Evolutionary conservation across 1,140 invertebrate genomes (phyloP).

Genomic region (Steinernema feltiae): DNA sequence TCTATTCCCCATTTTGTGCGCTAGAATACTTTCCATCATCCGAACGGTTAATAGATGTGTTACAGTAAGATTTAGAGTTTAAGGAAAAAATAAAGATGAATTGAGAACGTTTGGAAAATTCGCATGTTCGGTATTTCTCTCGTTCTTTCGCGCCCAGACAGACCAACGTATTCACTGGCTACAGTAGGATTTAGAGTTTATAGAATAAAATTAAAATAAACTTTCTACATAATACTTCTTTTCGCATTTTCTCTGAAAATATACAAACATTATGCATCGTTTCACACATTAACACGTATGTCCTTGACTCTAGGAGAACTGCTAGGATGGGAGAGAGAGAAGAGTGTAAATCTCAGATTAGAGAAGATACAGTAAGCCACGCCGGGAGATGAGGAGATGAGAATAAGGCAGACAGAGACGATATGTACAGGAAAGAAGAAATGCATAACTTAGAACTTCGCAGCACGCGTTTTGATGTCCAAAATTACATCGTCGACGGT

Average conservation of each 20-base stretch:
- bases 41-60: neutral
- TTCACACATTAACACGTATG: neutral
- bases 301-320: too few relatives aligned
- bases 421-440: slow-evolving; percentile 12
- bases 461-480: slow-evolving; percentile 31
- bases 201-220: too few relatives aligned
- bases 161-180: too few relatives aligned
- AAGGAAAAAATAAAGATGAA: neutral
- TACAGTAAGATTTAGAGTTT: neutral
- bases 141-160: too few relatives aligned
- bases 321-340: too few relatives aligned
- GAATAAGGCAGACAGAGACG: neutral
- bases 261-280: slow-evolving; percentile 1
- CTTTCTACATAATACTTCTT: neutral
- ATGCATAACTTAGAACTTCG: too few relatives aligned
- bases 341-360: neutral
- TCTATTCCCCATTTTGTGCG: neutral
- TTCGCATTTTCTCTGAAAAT: neutral
- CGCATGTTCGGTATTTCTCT: too few relatives aligned
- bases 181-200: too few relatives aligned
- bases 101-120: neutral
- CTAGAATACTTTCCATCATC: slow-evolving; percentile 5
- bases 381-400: neutral
- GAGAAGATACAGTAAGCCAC: neutral
- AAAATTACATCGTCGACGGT: slow-evolving; percentile 31